Conservation (phyloP, 2,888 invertebrate genomes). For the Zygothrica quintamaculata region DNA sequence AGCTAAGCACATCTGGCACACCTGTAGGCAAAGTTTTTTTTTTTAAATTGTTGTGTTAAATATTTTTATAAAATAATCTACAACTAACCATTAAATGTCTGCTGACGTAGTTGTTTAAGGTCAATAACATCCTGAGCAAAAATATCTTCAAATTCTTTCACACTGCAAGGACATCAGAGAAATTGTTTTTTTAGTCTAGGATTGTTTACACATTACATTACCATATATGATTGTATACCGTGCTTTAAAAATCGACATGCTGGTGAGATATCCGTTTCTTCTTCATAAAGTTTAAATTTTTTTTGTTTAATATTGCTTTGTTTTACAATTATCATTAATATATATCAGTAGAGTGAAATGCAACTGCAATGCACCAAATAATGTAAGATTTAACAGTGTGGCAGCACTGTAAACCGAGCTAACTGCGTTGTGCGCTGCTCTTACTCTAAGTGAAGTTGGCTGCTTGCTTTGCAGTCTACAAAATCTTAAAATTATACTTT, state of each 20-base stretch:
- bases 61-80: background rate
- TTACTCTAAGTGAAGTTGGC: constrained; percentile 23
- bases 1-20: constrained; percentile 93
- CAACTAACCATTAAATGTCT: constrained; percentile 92
- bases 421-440: constrained; percentile 38
- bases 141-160: constrained; percentile 92
- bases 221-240: constrained; percentile 72
- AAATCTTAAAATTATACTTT: no score
- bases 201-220: constrained; percentile 15
- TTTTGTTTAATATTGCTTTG: constrained; percentile 38
- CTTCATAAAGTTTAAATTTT: constrained; percentile 39
- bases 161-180: constrained; percentile 85
- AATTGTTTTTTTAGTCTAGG: constrained; percentile 68
- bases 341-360: constrained; percentile 38
- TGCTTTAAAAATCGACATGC: constrained; percentile 84
- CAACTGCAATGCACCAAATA: constrained; percentile 49
- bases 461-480: no score
- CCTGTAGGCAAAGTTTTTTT: no score
- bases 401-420: constrained; percentile 24
- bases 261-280: background rate
- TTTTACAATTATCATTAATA: constrained; percentile 21
- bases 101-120: constrained; percentile 87
- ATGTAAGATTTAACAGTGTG: constrained; percentile 14
- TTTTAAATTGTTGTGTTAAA: no score
- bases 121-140: constrained; percentile 90